Evolutionary conservation across 2,797 vertebrate genomes (phyloP).

Genomic region (Buceros bicornis): DNA sequence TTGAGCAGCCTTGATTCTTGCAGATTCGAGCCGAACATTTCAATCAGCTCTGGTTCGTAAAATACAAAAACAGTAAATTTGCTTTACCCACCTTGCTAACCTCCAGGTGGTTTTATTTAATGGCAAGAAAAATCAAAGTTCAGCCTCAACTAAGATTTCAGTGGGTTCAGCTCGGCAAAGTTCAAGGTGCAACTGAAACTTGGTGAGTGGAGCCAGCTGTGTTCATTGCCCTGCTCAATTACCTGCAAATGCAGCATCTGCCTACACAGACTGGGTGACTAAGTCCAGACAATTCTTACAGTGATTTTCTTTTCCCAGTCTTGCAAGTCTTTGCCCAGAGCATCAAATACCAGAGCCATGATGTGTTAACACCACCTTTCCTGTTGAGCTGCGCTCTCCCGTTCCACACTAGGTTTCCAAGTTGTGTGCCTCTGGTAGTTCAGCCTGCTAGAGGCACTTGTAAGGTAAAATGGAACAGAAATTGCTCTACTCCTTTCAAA

Average conservation of each 20-base stretch:
- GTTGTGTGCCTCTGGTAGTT: neutral
- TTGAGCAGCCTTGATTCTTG: neutral
- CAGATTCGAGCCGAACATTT: neutral
- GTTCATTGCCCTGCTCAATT: neutral
- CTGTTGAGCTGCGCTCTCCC: neutral
- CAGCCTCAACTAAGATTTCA: neutral
- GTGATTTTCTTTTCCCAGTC: neutral
- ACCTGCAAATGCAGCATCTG: neutral
- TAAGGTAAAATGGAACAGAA: neutral
- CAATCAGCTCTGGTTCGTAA: neutral
- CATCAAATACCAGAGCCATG: slow-evolving; percentile 46
- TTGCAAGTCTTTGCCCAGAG: slow-evolving; percentile 15
- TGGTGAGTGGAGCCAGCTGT: neutral
- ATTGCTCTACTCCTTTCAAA: neutral
- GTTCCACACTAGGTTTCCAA: neutral
- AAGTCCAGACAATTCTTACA: neutral
- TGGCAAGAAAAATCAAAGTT: neutral
- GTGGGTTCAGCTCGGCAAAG: neutral
- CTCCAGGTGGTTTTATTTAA: neutral
- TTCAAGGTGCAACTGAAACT: neutral
- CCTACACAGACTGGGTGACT: neutral
- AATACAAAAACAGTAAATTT: neutral
- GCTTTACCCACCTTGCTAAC: neutral
- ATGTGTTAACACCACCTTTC: slow-evolving; percentile 39
- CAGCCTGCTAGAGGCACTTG: neutral